phyloP scores from a whole-genome alignment of 1,140 invertebrate genomes.

The Radopholus similis region DNA sequence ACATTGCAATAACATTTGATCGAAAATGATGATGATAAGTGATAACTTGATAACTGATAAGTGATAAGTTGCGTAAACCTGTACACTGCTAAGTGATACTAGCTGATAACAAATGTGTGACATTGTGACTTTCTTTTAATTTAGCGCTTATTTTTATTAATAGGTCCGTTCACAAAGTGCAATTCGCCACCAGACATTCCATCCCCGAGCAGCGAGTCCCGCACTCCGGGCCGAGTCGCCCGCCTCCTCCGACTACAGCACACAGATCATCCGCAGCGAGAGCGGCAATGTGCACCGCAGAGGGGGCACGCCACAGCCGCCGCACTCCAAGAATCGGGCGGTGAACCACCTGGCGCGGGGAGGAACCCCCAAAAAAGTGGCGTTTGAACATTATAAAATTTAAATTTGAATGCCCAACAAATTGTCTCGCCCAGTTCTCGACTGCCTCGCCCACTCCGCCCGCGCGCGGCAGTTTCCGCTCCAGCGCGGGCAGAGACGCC shows the following conservation, averaged over 20 bases:
- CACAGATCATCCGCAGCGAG: slow-evolving; percentile 52
- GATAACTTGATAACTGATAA: too few relatives aligned
- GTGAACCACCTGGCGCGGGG: neutral
- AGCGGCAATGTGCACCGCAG: slow-evolving; percentile 30
- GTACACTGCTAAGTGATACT: too few relatives aligned
- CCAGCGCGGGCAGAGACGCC: neutral
- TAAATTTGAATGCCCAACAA: neutral
- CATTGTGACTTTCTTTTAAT: too few relatives aligned
- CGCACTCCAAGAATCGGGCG: neutral
- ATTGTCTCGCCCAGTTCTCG: neutral
- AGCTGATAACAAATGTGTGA: too few relatives aligned
- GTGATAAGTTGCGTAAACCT: too few relatives aligned
- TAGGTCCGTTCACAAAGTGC: neutral
- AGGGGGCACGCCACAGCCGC: neutral
- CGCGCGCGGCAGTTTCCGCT: too few relatives aligned
- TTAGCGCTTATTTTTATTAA: neutral
- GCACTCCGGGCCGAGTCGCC: slow-evolving; percentile 49
- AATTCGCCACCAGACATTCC: neutral
- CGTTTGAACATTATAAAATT: slow-evolving; percentile 9
- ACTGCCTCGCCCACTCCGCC: neutral
- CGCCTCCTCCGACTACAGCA: slow-evolving; percentile 56
- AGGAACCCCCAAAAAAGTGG: too few relatives aligned
- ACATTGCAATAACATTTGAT: too few relatives aligned
- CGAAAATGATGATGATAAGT: too few relatives aligned
- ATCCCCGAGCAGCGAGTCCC: slow-evolving; percentile 1